Conservation (phyloP, 2,113 vertebrate genomes). For the Zosterops pallidus region DNA sequence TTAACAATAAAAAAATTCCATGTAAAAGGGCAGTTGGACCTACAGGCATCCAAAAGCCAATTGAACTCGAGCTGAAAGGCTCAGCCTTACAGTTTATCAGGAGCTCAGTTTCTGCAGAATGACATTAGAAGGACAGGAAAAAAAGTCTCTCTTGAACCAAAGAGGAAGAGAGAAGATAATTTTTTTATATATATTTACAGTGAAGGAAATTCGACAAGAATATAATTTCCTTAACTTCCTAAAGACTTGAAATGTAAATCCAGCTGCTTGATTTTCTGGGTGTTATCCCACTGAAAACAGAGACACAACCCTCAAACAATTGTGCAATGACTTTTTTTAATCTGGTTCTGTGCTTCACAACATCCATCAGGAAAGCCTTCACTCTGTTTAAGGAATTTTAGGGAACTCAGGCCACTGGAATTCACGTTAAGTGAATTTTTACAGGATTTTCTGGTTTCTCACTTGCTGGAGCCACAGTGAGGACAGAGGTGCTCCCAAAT, state of each 20-base stretch:
- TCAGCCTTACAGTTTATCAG: neutral
- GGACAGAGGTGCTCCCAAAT: neutral
- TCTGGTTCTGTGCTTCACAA: neutral
- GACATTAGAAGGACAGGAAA: slow-evolving; percentile 18
- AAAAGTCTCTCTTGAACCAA: neutral
- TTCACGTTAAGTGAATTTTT: rapidly evolving
- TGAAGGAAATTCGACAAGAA: neutral
- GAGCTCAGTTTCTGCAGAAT: neutral
- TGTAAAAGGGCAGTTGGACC: slow-evolving; percentile 29
- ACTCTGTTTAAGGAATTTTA: neutral
- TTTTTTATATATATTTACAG: neutral
- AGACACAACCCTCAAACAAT: neutral
- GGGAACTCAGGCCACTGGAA: neutral
- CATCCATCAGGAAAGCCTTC: neutral
- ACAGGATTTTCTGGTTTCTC: neutral
- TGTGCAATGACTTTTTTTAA: neutral
- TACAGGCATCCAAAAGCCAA: slow-evolving; percentile 32
- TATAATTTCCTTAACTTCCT: neutral
- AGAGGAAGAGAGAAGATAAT: neutral
- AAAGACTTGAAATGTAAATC: neutral
- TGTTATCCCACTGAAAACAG: neutral
- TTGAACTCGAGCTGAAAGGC: slow-evolving; percentile 27
- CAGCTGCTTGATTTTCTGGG: neutral
- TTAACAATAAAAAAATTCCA: slow-evolving; percentile 51
- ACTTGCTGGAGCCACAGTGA: neutral